Base-by-base conservation (phyloP, 92 coral and sea anemone species). In the Galaxea fascicularis region DNA sequence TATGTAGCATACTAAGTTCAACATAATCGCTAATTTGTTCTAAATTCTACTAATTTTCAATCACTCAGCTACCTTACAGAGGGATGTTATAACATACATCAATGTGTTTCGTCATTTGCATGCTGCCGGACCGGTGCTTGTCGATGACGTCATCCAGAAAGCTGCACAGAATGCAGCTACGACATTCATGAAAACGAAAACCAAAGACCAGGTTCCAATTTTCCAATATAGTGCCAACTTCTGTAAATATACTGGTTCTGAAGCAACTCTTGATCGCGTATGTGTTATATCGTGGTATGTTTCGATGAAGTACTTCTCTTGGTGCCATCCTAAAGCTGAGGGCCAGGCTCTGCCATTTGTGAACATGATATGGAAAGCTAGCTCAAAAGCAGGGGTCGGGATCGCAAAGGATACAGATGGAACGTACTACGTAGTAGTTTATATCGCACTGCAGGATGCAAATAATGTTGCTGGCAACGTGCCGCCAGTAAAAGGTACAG, bases 61-160 rank as follows among this genome's bases (percentile, higher is more conserved):
- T n/a, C n/a, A n/a, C n/a, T 54, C 35, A 86, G 90, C 90, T 20
- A 89, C 98, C 0, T 30, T 87, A 4, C 82, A 92, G 66, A 81
- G 91, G 59, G 90, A 90, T 46, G 88, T 94, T 31, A 60, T 94
- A 7, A 86, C 95, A 45, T 87, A 86, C 82, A 80, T 92, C n/a
- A 94, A 94, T 52, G 95, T 89, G 29, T 87, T 94, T 58, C 98
- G 98, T 51, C 92, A 89, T 77, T 89, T 92, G 28, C 98, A 94
- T 29, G 88, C 93, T 8, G 83, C 73, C 21, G 95, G 95, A n/a
- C 98, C 98, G 9, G 78, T 94, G 29, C 69, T 92, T 39, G 77
- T 64, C 17, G 90, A 94, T 30, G 93, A 91, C 15, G 78, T 86
- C 53, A 74, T 90, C 45, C 84, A 84, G 52, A 78, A 84, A n/a